phyloP scores from a whole-genome alignment of 2,113 vertebrate species.

The Heliornis fulica region DNA sequence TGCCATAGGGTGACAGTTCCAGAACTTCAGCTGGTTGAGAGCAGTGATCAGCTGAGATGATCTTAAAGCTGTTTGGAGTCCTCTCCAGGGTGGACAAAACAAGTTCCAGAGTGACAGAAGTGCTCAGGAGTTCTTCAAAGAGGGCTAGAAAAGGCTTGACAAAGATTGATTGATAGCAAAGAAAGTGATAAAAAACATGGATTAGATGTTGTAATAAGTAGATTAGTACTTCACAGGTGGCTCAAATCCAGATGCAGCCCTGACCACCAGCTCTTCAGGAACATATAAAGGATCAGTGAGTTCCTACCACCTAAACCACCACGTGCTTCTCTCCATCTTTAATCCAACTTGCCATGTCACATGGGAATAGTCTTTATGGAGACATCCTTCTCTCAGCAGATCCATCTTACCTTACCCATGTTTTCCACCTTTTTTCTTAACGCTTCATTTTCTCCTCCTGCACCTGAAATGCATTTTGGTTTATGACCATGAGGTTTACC shows the following conservation, averaged over 20 bases:
- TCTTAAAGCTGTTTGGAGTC: background rate
- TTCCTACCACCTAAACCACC: background rate
- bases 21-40: background rate
- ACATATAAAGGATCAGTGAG: rapidly evolving
- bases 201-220: background rate
- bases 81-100: rapidly evolving
- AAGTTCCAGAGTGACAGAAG: background rate
- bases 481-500: background rate
- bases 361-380: background rate
- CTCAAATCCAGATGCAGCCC: background rate
- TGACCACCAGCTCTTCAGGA: background rate
- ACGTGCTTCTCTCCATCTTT: background rate
- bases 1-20: background rate
- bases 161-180: background rate
- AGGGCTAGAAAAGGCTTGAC: background rate
- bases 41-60: background rate
- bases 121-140: background rate
- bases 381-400: background rate
- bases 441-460: background rate
- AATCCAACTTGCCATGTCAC: background rate
- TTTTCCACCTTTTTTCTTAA: background rate
- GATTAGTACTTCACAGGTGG: background rate
- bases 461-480: background rate
- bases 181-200: background rate
- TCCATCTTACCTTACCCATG: background rate